Evolutionary conservation across 2,888 invertebrate genomes (phyloP).

Genomic region (Tachystola acroxantha): DNA sequence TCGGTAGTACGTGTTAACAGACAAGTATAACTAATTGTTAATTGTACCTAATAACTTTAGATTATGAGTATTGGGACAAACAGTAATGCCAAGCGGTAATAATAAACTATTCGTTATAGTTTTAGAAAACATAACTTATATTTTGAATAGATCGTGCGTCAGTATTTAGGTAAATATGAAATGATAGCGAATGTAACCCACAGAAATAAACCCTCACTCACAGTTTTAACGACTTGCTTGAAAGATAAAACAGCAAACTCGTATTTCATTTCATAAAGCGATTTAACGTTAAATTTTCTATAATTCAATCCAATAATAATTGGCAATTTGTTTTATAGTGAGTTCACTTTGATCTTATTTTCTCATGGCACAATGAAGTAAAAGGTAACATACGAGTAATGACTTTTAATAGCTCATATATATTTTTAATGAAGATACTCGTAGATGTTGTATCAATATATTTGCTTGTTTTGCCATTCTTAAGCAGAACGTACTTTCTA

Average conservation of each 20-base stretch:
- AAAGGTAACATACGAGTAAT: no score
- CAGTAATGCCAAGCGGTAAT: slow-evolving; percentile 12
- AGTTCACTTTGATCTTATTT: not conserved
- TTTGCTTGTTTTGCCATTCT: no score
- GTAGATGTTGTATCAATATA: no score
- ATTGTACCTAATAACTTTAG: not conserved
- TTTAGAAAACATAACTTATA: slow-evolving; percentile 30
- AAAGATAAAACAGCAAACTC: slow-evolving; percentile 33
- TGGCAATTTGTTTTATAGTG: not conserved
- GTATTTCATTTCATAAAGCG: slow-evolving; percentile 23
- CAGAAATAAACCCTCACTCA: slow-evolving; percentile 50
- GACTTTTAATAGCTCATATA: no score
- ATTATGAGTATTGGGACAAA: slow-evolving; percentile 1
- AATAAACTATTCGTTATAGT: slow-evolving; percentile 46
- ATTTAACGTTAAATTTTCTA: not conserved
- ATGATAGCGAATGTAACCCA: slow-evolving; percentile 30
- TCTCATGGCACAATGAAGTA: no score
- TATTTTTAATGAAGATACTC: no score
- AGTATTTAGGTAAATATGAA: slow-evolving; percentile 47
- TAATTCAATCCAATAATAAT: not conserved
- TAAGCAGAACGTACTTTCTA: no score
- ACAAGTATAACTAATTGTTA: no score
- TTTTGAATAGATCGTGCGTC: slow-evolving; percentile 50
- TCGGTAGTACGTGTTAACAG: no score
- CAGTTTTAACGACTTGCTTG: slow-evolving; percentile 41